These are phyloP conservation scores for Rhodeus uyekii DNA, from an alignment of 2,797 vertebrate species.

Conservation along the genomic window DNA sequence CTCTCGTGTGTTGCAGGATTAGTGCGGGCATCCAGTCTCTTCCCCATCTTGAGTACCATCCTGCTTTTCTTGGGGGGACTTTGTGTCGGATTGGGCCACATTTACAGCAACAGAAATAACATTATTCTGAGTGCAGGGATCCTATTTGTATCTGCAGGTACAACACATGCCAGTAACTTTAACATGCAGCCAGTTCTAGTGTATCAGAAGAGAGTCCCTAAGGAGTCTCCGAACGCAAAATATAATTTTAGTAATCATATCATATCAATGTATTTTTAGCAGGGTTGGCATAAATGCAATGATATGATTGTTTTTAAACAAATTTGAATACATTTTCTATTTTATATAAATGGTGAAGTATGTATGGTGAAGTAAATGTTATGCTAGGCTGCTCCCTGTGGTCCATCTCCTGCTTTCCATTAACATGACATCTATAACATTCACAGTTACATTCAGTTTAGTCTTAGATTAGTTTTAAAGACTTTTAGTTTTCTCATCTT, in stretches of 20 bases:
- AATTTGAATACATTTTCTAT: too few relatives aligned
- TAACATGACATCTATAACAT: too few relatives aligned
- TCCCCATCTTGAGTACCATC: conserved; percentile 93
- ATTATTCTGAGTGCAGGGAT: conserved; percentile 94
- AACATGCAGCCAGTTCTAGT: neutral
- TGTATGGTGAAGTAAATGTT: neutral
- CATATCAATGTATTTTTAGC: neutral
- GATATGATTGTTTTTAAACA: too few relatives aligned
- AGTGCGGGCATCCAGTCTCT: conserved; percentile 92
- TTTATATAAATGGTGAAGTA: too few relatives aligned
- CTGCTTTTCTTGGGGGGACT: conserved; percentile 91
- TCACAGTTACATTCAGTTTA: too few relatives aligned
- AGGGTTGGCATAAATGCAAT: neutral
- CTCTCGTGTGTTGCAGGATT: conserved; percentile 78
- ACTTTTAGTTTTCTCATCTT: too few relatives aligned
- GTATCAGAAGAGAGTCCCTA: neutral
- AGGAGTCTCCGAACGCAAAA: neutral
- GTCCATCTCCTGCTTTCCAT: too few relatives aligned
- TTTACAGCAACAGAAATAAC: conserved; percentile 92
- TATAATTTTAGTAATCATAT: neutral
- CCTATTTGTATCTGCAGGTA: conserved; percentile 96
- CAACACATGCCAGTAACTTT: conserved; percentile 1
- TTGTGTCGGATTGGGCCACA: conserved; percentile 86
- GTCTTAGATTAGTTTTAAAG: too few relatives aligned
- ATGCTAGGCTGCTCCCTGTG: neutral